Evolutionary conservation across 2,797 vertebrate genomes (phyloP), one percentile per base, ranked within the genome.

Genomic region (Labroides dimidiatus): DNA sequence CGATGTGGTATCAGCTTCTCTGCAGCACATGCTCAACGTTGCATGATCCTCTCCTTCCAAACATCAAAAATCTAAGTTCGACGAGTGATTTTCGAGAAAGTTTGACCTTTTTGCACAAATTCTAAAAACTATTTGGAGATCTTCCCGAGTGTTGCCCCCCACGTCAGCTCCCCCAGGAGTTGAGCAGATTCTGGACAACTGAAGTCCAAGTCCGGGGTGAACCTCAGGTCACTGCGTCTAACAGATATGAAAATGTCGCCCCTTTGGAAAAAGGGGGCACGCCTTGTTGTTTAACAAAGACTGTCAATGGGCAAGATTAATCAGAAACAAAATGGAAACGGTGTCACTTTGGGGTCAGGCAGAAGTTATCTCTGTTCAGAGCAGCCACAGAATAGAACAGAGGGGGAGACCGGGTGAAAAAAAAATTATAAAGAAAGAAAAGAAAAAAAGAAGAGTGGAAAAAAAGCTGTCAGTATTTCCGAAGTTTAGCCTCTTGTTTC

Each of bases 281-380:
- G 96, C 96, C 98, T 97, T 96, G 96, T 97, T 98, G 96, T 97
- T 99, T 98, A 99, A 99, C 98, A 99, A 99, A 99, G 98, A 99
- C 96, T 99, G 98, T 98, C 97, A 99, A 96, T 97, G 96, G 95
- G 90, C 92, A 96, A 98, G 97, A 99, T 99, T 98, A 99, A 99
- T 99, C 97, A 96, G 96, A 96, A 96, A 96, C 95, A 95, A 98
- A 98, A 98, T 97, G 96, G 94, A 94, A 95, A 94, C 93, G 93
- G 96, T 97, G 97, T 98, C 97, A 98, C 94, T 94, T 93, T 93
- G 95, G 94, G 97, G 97, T 98, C 97, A 99, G 94, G 95, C 94
- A 94, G 95, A 96, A 96, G 94, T 96, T 95, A 95, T 93, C 91
- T 90, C 73, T 92, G 89, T 90, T 92, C 88, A 84, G 90, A 84